Evolutionary conservation across 2,888 invertebrate genomes (phyloP).

Genomic region (Drosophila buzzatii): DNA sequence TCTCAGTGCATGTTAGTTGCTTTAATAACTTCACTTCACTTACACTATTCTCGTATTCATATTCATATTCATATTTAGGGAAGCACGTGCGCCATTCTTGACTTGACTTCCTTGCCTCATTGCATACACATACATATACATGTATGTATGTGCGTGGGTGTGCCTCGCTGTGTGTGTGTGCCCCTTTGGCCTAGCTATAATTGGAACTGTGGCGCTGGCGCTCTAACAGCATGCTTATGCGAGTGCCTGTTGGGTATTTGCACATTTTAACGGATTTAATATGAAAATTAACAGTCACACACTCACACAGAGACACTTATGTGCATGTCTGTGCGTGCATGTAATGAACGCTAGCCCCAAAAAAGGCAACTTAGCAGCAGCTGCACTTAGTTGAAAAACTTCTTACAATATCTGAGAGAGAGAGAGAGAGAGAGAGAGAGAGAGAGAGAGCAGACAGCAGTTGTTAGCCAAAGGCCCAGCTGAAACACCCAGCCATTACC

Average conservation of each 20-base stretch:
- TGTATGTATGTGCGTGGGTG: slow-evolving; percentile 4
- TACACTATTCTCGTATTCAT: slow-evolving; percentile 66
- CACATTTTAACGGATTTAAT: slow-evolving; percentile 79
- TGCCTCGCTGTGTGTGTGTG: slow-evolving; percentile 1
- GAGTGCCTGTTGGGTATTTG: slow-evolving; percentile 76
- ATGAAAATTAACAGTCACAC: slow-evolving; percentile 73
- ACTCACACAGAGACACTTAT: slow-evolving; percentile 15
- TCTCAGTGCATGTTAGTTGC: slow-evolving; percentile 49
- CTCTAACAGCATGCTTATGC: slow-evolving; percentile 19
- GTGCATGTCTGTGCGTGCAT: slow-evolving; percentile 20
- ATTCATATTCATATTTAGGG: slow-evolving; percentile 53
- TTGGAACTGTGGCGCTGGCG: slow-evolving; percentile 13
- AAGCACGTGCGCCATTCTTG: slow-evolving; percentile 52
- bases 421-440: slow-evolving; percentile 53
- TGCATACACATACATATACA: slow-evolving; percentile 1
- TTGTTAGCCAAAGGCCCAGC: neutral
- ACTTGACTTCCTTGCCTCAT: slow-evolving; percentile 42
- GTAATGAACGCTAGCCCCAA: slow-evolving; percentile 60
- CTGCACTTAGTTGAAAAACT: slow-evolving; percentile 77
- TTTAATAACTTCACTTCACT: slow-evolving; percentile 77
- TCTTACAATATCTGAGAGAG: slow-evolving; percentile 67
- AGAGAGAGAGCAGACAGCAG: slow-evolving; percentile 46
- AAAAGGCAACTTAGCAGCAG: slow-evolving; percentile 47
- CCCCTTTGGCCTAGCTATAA: slow-evolving; percentile 21
- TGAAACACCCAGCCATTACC: neutral